Evolutionary conservation across 37 sponge, comb jelly and placozoan species (phyloP).

Genomic region (Chondrilla cf. caribensis): DNA sequence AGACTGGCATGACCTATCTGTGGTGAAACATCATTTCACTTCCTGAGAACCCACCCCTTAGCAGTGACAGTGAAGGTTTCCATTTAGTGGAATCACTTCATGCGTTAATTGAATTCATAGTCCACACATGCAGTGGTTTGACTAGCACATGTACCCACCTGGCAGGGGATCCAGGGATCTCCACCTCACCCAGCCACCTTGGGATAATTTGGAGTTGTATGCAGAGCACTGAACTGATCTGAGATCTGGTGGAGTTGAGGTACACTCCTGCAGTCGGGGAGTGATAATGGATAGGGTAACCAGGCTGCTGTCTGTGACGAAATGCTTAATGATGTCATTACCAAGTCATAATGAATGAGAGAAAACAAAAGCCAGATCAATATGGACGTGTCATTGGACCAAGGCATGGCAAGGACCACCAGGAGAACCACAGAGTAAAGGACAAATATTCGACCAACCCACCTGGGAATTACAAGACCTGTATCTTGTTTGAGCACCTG

Average conservation of each 20-base stretch:
- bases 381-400: too few species aligned
- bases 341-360: too few species aligned
- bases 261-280: neutral
- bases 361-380: too few species aligned
- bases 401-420: neutral
- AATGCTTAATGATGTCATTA: neutral
- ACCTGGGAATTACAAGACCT: slow-evolving; percentile 55
- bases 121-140: too few species aligned
- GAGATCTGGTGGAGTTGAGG: neutral
- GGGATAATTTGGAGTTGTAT: too few species aligned
- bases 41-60: too few species aligned
- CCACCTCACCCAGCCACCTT: neutral
- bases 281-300: neutral
- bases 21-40: too few species aligned
- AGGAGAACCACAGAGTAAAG: too few species aligned
- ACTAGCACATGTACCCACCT: neutral
- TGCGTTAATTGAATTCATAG: neutral
- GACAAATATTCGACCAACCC: too few species aligned
- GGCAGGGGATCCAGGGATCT: neutral
- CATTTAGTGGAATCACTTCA: neutral
- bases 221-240: neutral
- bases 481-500: slow-evolving; percentile 10
- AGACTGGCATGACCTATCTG: too few species aligned
- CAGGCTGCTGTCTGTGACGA: too few species aligned
- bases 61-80: neutral